Evolutionary conservation across 2,888 invertebrate genomes (phyloP), one percentile per base, ranked within the genome.

Genomic region (Orchestes rusci): DNA sequence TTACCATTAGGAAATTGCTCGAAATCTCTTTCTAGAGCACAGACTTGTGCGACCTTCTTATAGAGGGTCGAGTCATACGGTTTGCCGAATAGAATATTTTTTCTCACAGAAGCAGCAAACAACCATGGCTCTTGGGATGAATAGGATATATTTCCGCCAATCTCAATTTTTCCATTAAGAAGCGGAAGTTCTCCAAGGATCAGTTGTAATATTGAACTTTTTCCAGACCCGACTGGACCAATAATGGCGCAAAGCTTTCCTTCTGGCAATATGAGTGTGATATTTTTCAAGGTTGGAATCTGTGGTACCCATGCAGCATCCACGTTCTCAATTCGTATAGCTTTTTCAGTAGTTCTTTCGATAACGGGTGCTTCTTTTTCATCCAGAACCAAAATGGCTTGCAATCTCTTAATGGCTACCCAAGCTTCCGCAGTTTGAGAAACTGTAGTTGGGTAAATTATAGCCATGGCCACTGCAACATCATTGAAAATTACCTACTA

Each of bases 221-320:
- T 94, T 60, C 93, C 94, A 20, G 87, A 75, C 7, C 93, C 94
- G 8, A 93, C 92, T 0, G 90, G 81, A 7, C 93, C 93, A 48
- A 93, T 84, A 10, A 94, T 74, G 2, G 86, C 89, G 54, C 85
- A 79, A 61, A 56, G 68, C 64, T 35, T 67, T 62, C 76, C 76
- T 68, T 59, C 58, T 63, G 48, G 73, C 68, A 57, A 61, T 61
- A 23, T 70, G 59, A 61, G 68, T 63, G 58, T 71, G 62, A 54
- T 72, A 61, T 53, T 65, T 57, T 48, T 73, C 52, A 53, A 45
- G 5, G 56, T 54, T 4, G 51, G 39, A 4, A 30, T 43, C 12
- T 55, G 46, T 3, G 53, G 50, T 2, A 55, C 52, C 65, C 65
- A 67, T 5, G 55, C 53, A 7, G 66, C 64, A 3, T 44, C 50